A percentile compares a stretch with the other conserved stretches of the same genome.
Evolutionary conservation across 2,888 invertebrate species (phyloP).

Genomic region (Cotesia congregata): DNA sequence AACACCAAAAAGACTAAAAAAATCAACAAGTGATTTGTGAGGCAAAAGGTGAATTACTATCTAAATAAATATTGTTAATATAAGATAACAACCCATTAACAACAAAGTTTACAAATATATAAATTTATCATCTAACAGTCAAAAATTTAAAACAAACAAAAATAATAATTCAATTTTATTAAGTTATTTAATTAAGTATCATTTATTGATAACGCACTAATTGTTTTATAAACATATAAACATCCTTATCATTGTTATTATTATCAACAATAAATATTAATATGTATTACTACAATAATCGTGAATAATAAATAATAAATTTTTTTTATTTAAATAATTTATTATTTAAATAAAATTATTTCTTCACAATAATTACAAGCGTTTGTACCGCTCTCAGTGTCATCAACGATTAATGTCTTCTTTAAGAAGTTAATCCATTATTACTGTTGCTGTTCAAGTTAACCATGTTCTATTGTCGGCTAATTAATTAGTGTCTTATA

Average conservation of each 20-base stretch:
- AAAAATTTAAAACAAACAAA: neutral
- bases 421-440: neutral
- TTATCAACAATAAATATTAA: neutral
- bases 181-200: neutral
- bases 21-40: neutral
- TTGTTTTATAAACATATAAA: constrained; percentile 23
- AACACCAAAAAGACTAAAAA: neutral
- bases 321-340: neutral
- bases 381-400: neutral
- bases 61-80: neutral
- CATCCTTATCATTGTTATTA: constrained; percentile 17
- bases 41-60: neutral
- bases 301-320: neutral
- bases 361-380: neutral
- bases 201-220: constrained; percentile 18
- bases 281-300: neutral
- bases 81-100: neutral
- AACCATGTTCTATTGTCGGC: neutral
- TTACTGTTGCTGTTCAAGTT: neutral
- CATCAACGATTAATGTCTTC: neutral
- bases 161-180: neutral
- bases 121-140: neutral
- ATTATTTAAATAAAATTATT: neutral
- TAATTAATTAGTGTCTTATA: neutral
- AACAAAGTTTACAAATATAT: neutral